Evolutionary conservation across 2,888 invertebrate genomes (phyloP), one percentile per base, ranked within the genome.

Genomic region (Slavum lentiscoides): DNA sequence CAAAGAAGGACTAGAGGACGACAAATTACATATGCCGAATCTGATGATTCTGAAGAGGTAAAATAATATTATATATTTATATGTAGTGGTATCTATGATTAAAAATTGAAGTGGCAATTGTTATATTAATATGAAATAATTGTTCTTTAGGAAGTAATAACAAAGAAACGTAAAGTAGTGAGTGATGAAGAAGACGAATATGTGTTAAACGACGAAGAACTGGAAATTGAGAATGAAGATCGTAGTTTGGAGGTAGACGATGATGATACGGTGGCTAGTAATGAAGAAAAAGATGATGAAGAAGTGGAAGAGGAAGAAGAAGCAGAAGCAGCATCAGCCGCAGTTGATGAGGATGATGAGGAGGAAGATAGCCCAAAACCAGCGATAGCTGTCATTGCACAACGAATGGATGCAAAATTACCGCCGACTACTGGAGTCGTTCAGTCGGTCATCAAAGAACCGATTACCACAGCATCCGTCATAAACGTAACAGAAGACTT

Each of bases 1-100:
- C 89, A 90, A 74, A 89, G 92, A 85, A 88, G 92, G 83, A 93
- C 93, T 0, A 87, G 93, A 9, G 93, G 92, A 83, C 89, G 90
- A 84, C 91, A 92, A 86, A 92, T 92, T 83, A 91, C 92, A 86
- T 94, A 94, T 85, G 91, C 92, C 6, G 94, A 94, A 87, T 84
- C 86, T 68, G 89, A 91, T 74, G 91, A 91, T 83, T 91, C 92
- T 11, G 93, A 91, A 85, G 93, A 91, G 86, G 92, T 91, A 85
- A 88, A 87, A 88, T 68, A 53, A 30, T 30, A 30, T 30, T 30
- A 30, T 30, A 1, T 30, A 30, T 30, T 30, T 30, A 30, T 30
- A 4, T 30, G 30, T 30, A 30, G 19, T 13, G 8, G n/a, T 53
- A 9, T 17, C 17, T 53, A 43, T 6, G 6, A 49, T 2, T 49